Conservation (phyloP, 2,888 invertebrate genomes). For the Sepioteuthis lessoniana region DNA sequence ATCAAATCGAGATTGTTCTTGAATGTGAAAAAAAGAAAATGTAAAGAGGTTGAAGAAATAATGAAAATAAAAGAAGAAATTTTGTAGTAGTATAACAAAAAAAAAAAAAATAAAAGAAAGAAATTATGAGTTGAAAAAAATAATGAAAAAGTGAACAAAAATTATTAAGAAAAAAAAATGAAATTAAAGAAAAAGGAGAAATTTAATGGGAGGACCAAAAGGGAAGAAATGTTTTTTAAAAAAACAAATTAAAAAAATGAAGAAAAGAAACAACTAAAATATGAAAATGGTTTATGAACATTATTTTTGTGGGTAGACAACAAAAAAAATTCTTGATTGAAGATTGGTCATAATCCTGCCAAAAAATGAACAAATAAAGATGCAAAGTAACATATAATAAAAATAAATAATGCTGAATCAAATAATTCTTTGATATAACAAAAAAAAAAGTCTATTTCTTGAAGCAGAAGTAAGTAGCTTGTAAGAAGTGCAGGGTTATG, state of each 20-base stretch:
- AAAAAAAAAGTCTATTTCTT: slow-evolving; percentile 11
- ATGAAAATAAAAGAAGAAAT: no score
- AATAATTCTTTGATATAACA: neutral
- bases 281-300: neutral
- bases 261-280: neutral
- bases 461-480: slow-evolving; percentile 2
- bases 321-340: neutral
- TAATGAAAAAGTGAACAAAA: neutral
- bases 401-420: neutral
- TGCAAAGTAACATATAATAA: neutral
- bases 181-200: neutral
- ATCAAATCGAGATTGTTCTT: no score
- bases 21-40: no score
- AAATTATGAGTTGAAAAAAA: no score
- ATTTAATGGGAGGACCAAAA: neutral
- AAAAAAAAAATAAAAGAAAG: no score
- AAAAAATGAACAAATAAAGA: neutral
- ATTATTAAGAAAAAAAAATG: neutral
- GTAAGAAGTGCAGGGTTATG: neutral
- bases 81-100: no score
- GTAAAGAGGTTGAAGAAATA: no score
- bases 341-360: neutral
- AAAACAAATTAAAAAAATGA: neutral
- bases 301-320: neutral
- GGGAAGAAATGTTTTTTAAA: neutral